Evolutionary conservation across 1,140 invertebrate species (phyloP), one percentile per base, ranked within the genome.

Genomic region (Chironomus striatipennis): DNA sequence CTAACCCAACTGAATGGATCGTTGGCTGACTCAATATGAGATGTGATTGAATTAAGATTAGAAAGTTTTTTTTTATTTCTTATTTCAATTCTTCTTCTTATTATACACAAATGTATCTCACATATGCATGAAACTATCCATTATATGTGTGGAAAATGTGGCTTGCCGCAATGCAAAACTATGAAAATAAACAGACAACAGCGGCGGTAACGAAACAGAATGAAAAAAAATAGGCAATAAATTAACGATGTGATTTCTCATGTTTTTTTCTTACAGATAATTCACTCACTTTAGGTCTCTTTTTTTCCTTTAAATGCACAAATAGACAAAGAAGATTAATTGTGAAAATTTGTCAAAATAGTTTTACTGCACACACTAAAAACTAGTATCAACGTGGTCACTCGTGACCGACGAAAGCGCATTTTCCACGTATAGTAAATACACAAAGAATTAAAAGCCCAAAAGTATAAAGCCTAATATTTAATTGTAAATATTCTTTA

Each of bases 281-380:
- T 34, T 34, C 24, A 34, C 24, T 34, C 24, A 34, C 2, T 34
- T 34, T 34, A 34, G 24, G 24, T 34, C 24, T 34, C 47, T 57
- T 12, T 57, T 57, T 57, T 57, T 57, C 8, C 12, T 57, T 57
- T 57, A 34, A 34, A 34, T 34, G 24, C 24, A 34, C 5, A 34
- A 34, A 34, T 34, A 34, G 24, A 34, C 24, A 34, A 34, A 34
- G 47, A 57, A 12, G 47, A 57, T 57, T 57, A 57, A 57, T 57
- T 57, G 47, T n/a, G n/a, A n/a, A 57, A 57, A 57, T 57, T 57
- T 57, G 47, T 57, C 47, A 57, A 57, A 57, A 57, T 57, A 57
- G n/a, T 57, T n/a, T 5, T 57, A 5, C 15, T 57, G 4, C 12
- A 57, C 10, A n/a, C 47, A n/a, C 12, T 15, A n/a, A 57, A 57